These are phyloP conservation scores for Trachelus iudaicus DNA, from an alignment of 2,888 invertebrate species.

Conservation along the genomic window DNA sequence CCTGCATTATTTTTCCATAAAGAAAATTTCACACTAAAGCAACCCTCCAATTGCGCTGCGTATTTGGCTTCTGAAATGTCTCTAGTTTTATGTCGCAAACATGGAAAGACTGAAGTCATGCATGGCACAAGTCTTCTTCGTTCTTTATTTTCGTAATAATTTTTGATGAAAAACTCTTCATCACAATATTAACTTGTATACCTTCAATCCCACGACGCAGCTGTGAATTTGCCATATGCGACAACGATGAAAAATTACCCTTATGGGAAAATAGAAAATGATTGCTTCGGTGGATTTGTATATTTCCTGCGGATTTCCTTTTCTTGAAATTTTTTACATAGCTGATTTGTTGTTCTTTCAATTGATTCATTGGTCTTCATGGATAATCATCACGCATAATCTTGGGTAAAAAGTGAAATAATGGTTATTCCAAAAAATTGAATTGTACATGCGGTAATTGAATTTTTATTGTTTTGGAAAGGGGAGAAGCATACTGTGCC, in stretches of 20 bases:
- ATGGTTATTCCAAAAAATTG: neutral
- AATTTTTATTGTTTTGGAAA: neutral
- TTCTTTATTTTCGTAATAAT: neutral
- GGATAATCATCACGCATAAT: neutral
- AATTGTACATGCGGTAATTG: neutral
- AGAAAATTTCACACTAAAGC: neutral
- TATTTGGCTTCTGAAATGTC: neutral
- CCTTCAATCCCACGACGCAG: neutral
- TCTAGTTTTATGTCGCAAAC: neutral
- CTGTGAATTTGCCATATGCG: neutral
- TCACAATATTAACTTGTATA: neutral
- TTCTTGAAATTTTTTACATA: neutral
- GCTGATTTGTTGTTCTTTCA: neutral
- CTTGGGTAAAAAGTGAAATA: neutral
- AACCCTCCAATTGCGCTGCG: neutral
- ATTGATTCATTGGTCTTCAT: neutral
- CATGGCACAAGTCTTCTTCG: neutral
- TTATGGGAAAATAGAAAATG: neutral
- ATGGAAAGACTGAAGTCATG: neutral
- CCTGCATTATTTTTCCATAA: neutral
- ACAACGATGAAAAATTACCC: neutral
- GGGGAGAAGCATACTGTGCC: neutral
- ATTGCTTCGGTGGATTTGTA: neutral
- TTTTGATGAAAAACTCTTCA: neutral
- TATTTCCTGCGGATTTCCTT: neutral